Conservation (phyloP, 1,140 invertebrate species). For the Hestina assimilis region DNA sequence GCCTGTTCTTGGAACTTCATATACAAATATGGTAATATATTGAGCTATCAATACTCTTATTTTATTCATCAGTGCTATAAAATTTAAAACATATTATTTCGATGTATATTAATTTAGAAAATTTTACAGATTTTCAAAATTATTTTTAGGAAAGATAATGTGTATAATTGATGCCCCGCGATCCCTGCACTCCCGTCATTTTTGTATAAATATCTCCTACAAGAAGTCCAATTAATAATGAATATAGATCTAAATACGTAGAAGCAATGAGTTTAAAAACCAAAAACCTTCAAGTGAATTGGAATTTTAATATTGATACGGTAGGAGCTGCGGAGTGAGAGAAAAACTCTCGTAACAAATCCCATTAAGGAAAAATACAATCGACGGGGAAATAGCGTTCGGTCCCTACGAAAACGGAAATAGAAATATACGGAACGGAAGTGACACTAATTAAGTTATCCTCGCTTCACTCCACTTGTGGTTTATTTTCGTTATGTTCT, state of each 20-base stretch:
- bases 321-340: conserved; percentile 24
- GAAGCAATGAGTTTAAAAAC: not conserved
- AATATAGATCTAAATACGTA: not conserved
- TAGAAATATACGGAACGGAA: conserved; percentile 75
- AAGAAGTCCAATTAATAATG: not conserved
- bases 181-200: too few species aligned
- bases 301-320: conserved; percentile 45
- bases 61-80: too few species aligned
- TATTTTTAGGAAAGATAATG: too few species aligned
- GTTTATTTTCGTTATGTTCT: conserved; percentile 68
- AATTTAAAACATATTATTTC: too few species aligned
- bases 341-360: conserved; percentile 53
- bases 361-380: conserved; percentile 71
- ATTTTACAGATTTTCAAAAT: too few species aligned
- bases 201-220: too few species aligned
- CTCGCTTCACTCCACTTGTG: conserved; percentile 57
- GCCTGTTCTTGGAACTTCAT: too few species aligned
- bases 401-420: conserved; percentile 68
- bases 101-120: too few species aligned
- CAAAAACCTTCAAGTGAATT: conserved; percentile 17
- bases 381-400: conserved; percentile 58
- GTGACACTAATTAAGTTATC: conserved; percentile 77
- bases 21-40: too few species aligned
- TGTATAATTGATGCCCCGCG: too few species aligned
- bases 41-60: too few species aligned